Evolutionary conservation across 2,888 invertebrate species (phyloP).

Genomic region (Galeruca laticollis): DNA sequence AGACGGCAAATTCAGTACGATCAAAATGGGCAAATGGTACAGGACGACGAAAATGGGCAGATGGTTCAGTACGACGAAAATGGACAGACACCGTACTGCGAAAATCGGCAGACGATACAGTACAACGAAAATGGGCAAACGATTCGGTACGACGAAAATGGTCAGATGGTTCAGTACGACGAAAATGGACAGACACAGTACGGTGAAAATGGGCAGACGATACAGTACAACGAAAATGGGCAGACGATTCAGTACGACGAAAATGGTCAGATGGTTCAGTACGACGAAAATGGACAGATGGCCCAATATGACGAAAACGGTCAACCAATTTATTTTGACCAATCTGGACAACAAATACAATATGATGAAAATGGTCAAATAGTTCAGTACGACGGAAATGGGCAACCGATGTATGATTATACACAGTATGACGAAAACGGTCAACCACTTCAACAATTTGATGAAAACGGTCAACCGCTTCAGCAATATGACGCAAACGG

Average conservation of each 20-base stretch:
- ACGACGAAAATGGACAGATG: slow-evolving; percentile 50
- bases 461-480: slow-evolving; percentile 40
- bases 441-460: slow-evolving; percentile 41
- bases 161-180: slow-evolving; percentile 43
- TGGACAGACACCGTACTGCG: slow-evolving; percentile 42
- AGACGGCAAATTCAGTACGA: slow-evolving; percentile 45
- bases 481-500: slow-evolving; percentile 52
- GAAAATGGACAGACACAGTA: slow-evolving; percentile 45
- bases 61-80: slow-evolving; percentile 31
- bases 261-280: slow-evolving; percentile 49
- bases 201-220: slow-evolving; percentile 44
- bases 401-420: slow-evolving; percentile 44
- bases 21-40: slow-evolving; percentile 19
- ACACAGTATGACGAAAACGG: slow-evolving; percentile 49
- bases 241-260: slow-evolving; percentile 51
- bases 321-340: slow-evolving; percentile 43
- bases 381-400: slow-evolving; percentile 48
- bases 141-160: slow-evolving; percentile 36
- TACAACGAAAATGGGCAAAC: slow-evolving; percentile 49
- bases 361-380: slow-evolving; percentile 37
- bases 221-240: slow-evolving; percentile 50
- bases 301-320: slow-evolving; percentile 41
- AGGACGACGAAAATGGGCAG: slow-evolving; percentile 51
- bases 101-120: slow-evolving; percentile 48
- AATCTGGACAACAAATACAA: slow-evolving; percentile 49